Evolutionary conservation across 2,888 invertebrate species (phyloP), one percentile per base, ranked within the genome.

Genomic region (Erannis defoliaria): DNA sequence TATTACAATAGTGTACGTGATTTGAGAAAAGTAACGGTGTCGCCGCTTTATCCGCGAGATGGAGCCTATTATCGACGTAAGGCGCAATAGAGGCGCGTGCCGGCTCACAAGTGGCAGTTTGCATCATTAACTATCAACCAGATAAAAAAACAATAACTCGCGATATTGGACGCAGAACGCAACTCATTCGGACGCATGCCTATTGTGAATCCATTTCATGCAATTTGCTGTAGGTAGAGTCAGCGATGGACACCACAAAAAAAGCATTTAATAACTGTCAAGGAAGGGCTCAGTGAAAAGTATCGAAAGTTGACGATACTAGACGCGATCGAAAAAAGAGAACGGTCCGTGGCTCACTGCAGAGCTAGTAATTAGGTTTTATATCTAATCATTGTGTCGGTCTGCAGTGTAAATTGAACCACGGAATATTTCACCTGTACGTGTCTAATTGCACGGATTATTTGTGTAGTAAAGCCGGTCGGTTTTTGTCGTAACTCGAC

Each of bases 1-100:
- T 92, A 91, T 92, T 90, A 92, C 93, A 93, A 93, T 93, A 90
- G 93, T 89, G 93, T 90, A 93, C 93, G 93, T 93, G 93, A 91
- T 91, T 89, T 89, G 92, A 90, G 92, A 90, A 89, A 91, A 89
- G 91, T 93, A 93, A 92, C 93, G 93, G 93, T 91, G 86, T 88
- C 85, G 84, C 81, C 80, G 90, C 91, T 90, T 92, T 91, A 92
- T 92, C 92, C 92, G 86, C 84, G 77, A 86, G 89, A 85, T 86
- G 89, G 89, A 86, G 87, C 85, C 86, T 80, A 88, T 89, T 89
- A 88, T 81, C 67, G 66, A 55, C 62, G 66, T 68, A 66, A 66
- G 75, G 69, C 81, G 84, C 83, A 74, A 72, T 82, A 80, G 81
- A 76, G 77, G 82, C 85, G 84, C 85, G 82, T 86, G 81, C 78